Conservation (phyloP, 2,113 vertebrate species). For the Heterotilapia buettikoferi region DNA sequence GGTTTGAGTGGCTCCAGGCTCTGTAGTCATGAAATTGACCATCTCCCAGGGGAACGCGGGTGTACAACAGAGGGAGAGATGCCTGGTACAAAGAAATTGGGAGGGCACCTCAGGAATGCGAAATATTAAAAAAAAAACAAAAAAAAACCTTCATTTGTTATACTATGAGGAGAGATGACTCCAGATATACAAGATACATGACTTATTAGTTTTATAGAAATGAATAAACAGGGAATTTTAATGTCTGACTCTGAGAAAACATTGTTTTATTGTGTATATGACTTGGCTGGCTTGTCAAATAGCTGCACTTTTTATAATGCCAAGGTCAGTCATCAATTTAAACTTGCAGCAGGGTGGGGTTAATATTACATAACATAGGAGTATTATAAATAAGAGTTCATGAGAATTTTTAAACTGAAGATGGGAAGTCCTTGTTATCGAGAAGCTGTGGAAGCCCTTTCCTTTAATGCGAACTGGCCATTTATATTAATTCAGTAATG, state of each 20-base stretch:
- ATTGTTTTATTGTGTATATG: neutral
- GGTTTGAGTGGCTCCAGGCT: conserved; percentile 5
- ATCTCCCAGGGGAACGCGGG: neutral
- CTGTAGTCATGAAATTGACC: neutral
- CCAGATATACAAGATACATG: neutral
- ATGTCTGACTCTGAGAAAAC: neutral
- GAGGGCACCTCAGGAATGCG: conserved; percentile 23
- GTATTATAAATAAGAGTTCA: neutral
- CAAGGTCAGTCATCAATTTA: neutral
- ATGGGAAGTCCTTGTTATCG: neutral
- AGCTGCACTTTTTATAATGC: neutral
- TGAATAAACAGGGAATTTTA: neutral
- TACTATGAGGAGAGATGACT: neutral
- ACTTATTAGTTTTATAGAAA: neutral
- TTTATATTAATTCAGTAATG: neutral
- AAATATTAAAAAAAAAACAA: neutral
- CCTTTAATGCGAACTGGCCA: neutral
- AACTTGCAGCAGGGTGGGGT: conserved; percentile 19
- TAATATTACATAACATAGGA: conserved; percentile 5
- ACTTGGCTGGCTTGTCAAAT: neutral
- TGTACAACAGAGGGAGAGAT: neutral
- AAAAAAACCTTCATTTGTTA: neutral
- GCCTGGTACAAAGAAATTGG: conserved; percentile 1
- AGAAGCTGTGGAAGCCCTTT: neutral
- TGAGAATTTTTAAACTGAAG: neutral